These are phyloP conservation scores for Rhogogaster chlorosoma DNA, from an alignment of 2,888 invertebrate species.

Conservation along the genomic window DNA sequence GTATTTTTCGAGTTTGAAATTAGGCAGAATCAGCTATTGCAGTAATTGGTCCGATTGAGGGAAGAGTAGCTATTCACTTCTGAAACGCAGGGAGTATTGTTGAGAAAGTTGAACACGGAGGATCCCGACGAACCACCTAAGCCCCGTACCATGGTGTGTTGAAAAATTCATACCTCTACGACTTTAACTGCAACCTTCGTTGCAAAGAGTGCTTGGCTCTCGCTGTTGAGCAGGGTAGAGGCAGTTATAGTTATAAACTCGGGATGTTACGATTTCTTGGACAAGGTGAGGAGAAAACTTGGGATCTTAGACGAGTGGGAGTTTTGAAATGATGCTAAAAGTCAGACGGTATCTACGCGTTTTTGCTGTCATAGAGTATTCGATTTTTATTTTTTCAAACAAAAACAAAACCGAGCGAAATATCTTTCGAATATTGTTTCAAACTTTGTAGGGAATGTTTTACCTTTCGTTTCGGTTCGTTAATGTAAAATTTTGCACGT, in stretches of 20 bases:
- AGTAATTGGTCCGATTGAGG: not conserved
- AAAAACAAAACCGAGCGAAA: not conserved
- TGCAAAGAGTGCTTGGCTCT: not conserved
- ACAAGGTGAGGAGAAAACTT: constrained; percentile 58
- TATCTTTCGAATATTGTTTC: not conserved
- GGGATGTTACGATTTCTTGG: constrained; percentile 77
- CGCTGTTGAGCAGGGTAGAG: not conserved
- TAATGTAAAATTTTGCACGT: constrained; percentile 31
- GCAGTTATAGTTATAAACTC: constrained; percentile 73
- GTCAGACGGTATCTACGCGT: not conserved
- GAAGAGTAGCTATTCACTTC: not conserved
- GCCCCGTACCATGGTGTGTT: not conserved
- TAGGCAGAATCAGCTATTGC: not conserved
- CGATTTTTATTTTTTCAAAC: not conserved
- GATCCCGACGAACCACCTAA: not conserved
- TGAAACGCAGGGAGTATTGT: not conserved
- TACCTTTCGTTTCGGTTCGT: not conserved
- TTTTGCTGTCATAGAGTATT: not conserved
- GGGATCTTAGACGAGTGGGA: not conserved
- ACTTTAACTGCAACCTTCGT: constrained; percentile 26
- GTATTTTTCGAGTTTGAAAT: not conserved
- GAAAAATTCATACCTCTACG: constrained; percentile 21
- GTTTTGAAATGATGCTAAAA: not conserved
- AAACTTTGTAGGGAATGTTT: constrained; percentile 1
- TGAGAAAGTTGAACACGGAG: not conserved